Evolutionary conservation across 2,797 vertebrate species (phyloP), one percentile per base, ranked within the genome.

Genomic region (Acanthornis magna): DNA sequence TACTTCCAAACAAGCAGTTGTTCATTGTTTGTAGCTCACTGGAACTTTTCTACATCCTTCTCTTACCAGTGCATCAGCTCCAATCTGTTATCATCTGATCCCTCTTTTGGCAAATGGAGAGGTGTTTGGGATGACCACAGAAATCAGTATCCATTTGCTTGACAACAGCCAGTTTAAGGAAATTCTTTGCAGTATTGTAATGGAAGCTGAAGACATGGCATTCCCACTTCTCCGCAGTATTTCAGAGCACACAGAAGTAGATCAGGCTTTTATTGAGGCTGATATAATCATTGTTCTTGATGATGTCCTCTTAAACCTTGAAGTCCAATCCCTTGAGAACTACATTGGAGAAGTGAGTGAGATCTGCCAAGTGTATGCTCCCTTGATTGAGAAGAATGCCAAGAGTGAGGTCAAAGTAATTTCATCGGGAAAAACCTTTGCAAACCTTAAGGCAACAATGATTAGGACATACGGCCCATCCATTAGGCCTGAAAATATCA

Each of bases 211-310:
- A 96, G 98, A 99, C 88, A 95, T 99, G 96, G 98, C 98, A 0
- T 96, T 98, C 6, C 96, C 96, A 5, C 79, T 97, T 82, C 98
- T 99, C 34, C 96, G 79, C 72, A 95, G 97, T 65, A 96, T 99
- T 81, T 98, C 97, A 3, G 12, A 97, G 74, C 98, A 99, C 95
- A 98, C 97, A 7, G 83, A 96, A 29, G 76, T 94, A 53, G 92
- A 97, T 12, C 87, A 97, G 25, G 98, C 98, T 77, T 99, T 99
- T 96, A n/a, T 50, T 17, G 91, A 98, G 13, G 99, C 99, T 0
- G 97, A 98, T 15, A 47, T 99, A 57, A 62, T 99, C 75, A 78
- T 99, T 53, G 38, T 99, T 75, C 98, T 99, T 91, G 98, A 99
- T 36, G 98, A 99, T 27, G 17, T 71, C 19, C 68, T 76, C 2